Base-by-base conservation (phyloP, 2,113 vertebrate genomes). In the Engystomops pustulosus region DNA sequence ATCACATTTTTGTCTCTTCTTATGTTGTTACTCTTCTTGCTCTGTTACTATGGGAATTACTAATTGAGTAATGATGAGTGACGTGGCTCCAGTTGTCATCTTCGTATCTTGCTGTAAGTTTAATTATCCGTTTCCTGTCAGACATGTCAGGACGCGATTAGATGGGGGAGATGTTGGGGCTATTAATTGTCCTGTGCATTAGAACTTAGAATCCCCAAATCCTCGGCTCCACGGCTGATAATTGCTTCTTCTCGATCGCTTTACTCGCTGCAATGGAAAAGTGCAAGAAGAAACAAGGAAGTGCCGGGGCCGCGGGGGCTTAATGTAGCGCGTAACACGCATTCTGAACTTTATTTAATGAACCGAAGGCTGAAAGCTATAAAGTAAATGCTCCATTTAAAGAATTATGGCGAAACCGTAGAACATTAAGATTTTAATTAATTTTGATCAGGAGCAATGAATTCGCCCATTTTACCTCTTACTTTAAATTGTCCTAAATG, bases 161-260 rank as follows among this genome's bases (percentile, higher is more conserved):
- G 93, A 91, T 88, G 92, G 89, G 92, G 93, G 93, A 91, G 92
- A 89, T 88, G 88, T 93, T 90, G 84, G 89, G 87, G 88, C 93
- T 91, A 95, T 95, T 96, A 95, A 94, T 95, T 94, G 92, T 89
- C 89, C 91, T 96, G 95, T 95, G 92, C 95, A 93, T 93, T 95
- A 90, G 93, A 93, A 95, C 94, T 93, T 92, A 91, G 91, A 95
- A 93, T 90, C 89, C 44, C 90, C 90, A 95, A 95, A 96, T 95
- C 94, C 95, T 94, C 93, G 86, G 88, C 89, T 91, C 95, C 93
- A 96, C 95, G 94, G 94, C 93, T 94, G 95, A 91, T 95, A 95
- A 95, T 93, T 94, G 91, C 94, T 90, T 91, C 60, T 94, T 88
- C 90, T 92, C 94, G 89, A 92, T 93, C 95, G 90, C 93, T 93